phyloP scores from a whole-genome alignment of 2,113 vertebrate genomes.

The Chaetura pelagica region DNA sequence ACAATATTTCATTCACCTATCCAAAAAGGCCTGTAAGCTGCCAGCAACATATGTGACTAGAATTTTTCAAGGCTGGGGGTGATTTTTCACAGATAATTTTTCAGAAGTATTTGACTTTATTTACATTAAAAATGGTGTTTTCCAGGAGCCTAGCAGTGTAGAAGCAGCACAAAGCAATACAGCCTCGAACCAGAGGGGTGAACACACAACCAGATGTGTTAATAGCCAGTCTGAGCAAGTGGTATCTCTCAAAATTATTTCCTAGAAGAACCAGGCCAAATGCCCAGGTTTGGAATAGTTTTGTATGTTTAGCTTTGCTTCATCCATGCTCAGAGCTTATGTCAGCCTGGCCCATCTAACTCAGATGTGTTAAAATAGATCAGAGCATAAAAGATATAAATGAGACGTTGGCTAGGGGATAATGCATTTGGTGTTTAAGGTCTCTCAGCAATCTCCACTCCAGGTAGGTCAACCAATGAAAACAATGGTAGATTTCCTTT shows the following conservation, averaged over 20 bases:
- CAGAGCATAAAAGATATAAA: neutral
- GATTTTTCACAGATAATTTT: neutral
- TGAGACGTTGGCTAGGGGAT: neutral
- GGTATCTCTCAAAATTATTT: neutral
- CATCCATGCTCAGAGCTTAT: neutral
- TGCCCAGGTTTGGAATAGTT: neutral
- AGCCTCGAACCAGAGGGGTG: neutral
- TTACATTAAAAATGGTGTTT: neutral
- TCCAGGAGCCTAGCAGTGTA: neutral
- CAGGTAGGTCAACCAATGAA: neutral
- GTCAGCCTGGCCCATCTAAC: neutral
- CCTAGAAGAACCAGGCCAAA: neutral
- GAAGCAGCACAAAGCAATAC: neutral
- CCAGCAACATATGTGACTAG: neutral
- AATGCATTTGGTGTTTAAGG: rapidly evolving
- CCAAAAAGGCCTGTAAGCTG: neutral
- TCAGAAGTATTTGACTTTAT: neutral
- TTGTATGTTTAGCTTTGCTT: neutral
- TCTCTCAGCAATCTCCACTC: neutral
- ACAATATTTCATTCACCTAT: neutral
- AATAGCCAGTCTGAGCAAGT: neutral
- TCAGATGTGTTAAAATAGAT: neutral
- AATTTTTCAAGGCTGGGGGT: neutral
- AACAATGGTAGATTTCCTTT: neutral
- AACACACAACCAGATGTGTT: neutral